These are phyloP conservation scores for Procapra przewalskii DNA, from an alignment of 2,113 vertebrate species.

Conservation along the genomic window DNA sequence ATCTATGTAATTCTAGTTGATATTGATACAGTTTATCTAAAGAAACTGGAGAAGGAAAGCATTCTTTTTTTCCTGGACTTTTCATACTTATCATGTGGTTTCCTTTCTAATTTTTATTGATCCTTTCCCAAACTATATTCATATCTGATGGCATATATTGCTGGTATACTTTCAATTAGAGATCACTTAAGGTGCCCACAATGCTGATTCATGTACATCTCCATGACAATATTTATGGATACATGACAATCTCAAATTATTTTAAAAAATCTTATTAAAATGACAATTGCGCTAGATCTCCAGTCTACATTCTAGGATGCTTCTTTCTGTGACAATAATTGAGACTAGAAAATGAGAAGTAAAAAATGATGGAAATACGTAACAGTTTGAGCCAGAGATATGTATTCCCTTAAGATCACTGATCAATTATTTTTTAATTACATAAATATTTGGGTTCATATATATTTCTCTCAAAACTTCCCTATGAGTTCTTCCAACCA, in stretches of 20 bases:
- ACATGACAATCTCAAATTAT: neutral
- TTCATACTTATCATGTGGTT: neutral
- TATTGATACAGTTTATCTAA: neutral
- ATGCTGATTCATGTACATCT: neutral
- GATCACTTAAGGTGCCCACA: neutral
- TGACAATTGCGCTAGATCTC: neutral
- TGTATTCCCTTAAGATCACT: neutral
- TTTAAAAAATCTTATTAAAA: slow-evolving; percentile 33
- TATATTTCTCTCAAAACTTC: neutral
- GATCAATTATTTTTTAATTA: neutral
- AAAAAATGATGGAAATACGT: neutral
- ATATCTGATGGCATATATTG: neutral
- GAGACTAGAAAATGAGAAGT: neutral
- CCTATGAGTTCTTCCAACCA: neutral
- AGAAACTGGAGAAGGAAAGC: neutral
- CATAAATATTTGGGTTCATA: neutral
- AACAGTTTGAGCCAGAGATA: neutral
- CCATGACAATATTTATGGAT: neutral
- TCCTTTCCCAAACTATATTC: neutral
- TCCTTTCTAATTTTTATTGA: neutral
- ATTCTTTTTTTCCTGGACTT: neutral
- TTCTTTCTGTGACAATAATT: neutral
- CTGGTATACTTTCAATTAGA: neutral
- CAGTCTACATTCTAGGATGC: neutral
- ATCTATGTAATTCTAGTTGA: neutral